These are phyloP conservation scores for Chunga burmeisteri DNA, from an alignment of 2,113 vertebrate genomes.

Conservation along the genomic window DNA sequence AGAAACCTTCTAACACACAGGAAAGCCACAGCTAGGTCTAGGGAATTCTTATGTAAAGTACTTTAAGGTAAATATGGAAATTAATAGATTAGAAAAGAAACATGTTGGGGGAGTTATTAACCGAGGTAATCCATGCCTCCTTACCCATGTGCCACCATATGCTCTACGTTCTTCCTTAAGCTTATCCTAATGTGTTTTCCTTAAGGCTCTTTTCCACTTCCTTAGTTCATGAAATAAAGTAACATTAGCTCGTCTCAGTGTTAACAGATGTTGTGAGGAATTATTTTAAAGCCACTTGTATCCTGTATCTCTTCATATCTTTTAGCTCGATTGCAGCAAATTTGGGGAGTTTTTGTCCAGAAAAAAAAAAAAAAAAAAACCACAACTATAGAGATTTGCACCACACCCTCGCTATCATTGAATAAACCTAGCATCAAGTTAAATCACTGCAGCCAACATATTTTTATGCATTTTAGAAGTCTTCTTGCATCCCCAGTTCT, in stretches of 20 bases:
- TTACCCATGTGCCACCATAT: conserved; percentile 7
- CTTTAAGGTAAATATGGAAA: conserved; percentile 57
- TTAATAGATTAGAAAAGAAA: conserved; percentile 46
- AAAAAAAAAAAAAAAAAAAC: background rate
- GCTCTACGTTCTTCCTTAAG: conserved; percentile 22
- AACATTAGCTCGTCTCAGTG: conserved; percentile 52
- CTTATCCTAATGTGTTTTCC: conserved; percentile 66
- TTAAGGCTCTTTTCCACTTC: conserved; percentile 65
- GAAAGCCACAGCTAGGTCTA: conserved; percentile 28
- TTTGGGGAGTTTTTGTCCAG: background rate
- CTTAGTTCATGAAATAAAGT: conserved; percentile 68
- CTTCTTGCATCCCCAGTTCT: background rate
- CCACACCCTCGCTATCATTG: background rate
- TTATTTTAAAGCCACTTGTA: conserved; percentile 33
- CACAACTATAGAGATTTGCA: background rate
- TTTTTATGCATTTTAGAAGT: conserved; percentile 23
- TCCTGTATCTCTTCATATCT: conserved; percentile 44
- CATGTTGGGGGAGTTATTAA: conserved; percentile 37
- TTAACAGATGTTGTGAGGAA: conserved; percentile 64
- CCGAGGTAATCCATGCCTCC: background rate
- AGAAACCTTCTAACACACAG: conserved; percentile 33
- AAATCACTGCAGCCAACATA: conserved; percentile 11
- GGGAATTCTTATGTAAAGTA: conserved; percentile 44
- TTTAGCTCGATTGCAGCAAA: background rate
- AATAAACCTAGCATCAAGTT: conserved; percentile 1